Evolutionary conservation across 1,140 invertebrate genomes (phyloP).

Genomic region (Lucilia cuprina): DNA sequence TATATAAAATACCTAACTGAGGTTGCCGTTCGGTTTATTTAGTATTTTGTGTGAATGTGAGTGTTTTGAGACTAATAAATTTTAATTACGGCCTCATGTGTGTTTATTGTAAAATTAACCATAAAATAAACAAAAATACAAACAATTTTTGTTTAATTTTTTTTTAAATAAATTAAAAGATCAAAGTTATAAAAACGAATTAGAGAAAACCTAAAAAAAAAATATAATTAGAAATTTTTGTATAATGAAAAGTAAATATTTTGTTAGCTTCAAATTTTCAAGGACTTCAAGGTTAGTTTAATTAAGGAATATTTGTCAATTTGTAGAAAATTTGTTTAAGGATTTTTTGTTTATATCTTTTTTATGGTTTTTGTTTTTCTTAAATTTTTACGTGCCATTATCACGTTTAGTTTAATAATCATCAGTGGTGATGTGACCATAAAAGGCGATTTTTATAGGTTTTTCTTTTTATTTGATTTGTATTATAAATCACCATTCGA

Average conservation of each 20-base stretch:
- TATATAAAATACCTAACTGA: not conserved
- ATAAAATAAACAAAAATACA: not conserved
- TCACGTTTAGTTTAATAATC: not conserved
- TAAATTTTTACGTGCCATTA: not conserved
- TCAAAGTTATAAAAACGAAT: not conserved
- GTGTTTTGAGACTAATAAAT: not conserved
- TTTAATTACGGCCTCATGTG: not conserved
- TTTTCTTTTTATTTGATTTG: not conserved
- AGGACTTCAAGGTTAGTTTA: not conserved
- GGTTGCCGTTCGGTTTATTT: not conserved
- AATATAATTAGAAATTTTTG: not conserved
- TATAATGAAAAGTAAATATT: no score
- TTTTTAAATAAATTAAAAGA: not conserved
- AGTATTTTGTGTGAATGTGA: not conserved
- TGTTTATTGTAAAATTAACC: slow-evolving; percentile 12
- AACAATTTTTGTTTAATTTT: not conserved
- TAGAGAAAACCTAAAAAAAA: not conserved
- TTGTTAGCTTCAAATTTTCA: no score
- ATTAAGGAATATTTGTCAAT: no score
- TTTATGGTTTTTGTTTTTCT: no score
- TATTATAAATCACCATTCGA: not conserved
- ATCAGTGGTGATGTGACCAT: not conserved
- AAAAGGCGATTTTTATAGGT: not conserved
- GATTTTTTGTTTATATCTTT: no score
- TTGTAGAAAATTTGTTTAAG: no score